phyloP scores from a whole-genome alignment of 2,797 vertebrate species.

The Nothura maculosa region DNA sequence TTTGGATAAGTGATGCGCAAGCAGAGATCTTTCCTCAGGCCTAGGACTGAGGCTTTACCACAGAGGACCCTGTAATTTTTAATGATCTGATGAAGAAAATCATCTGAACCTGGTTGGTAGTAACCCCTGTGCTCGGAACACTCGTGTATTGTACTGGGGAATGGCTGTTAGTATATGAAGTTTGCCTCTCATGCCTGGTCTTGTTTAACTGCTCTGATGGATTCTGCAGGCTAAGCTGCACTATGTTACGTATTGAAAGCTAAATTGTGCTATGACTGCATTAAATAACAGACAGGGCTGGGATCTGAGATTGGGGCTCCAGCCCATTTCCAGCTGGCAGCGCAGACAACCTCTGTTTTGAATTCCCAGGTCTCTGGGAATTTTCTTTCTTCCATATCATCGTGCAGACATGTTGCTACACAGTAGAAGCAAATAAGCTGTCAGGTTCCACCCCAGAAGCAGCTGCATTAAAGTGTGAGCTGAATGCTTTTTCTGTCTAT shows the following conservation, averaged over 20 bases:
- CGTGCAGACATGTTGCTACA: neutral
- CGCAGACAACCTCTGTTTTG: neutral
- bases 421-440: neutral
- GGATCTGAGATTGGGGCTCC: neutral
- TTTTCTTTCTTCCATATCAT: neutral
- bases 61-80: neutral
- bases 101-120: neutral
- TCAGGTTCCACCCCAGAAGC: neutral
- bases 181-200: neutral
- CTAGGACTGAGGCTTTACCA: neutral
- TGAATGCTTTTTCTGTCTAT: neutral
- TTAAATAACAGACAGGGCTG: neutral
- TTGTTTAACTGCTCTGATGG: neutral
- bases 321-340: neutral
- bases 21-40: neutral
- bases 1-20: too few species aligned
- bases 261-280: neutral
- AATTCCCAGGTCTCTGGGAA: fast-evolving
- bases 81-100: too few species aligned
- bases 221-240: neutral
- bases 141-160: fast-evolving
- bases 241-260: neutral
- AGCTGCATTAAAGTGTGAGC: neutral
- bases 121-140: neutral
- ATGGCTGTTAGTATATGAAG: neutral